phyloP scores from a whole-genome alignment of 2,797 vertebrate genomes.

The Chelonia mydas region DNA sequence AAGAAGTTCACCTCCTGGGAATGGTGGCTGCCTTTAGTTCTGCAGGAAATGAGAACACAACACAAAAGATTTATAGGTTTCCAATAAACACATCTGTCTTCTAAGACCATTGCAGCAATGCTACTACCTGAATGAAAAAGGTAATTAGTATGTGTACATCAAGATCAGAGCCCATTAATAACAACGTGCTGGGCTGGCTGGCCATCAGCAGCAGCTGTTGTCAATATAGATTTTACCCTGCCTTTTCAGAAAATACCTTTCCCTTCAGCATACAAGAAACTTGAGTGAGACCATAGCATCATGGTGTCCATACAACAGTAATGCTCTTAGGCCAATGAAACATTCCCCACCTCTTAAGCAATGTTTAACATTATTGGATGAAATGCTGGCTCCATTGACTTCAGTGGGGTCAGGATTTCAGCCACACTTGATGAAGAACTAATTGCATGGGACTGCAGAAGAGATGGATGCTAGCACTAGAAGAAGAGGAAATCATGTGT shows the following conservation, averaged over 20 bases:
- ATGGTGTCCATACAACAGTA: background rate
- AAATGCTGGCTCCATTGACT: too few relatives aligned
- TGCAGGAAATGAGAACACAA: background rate
- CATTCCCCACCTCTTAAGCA: background rate
- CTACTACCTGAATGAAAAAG: background rate
- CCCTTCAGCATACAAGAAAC: background rate
- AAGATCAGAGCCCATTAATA: background rate
- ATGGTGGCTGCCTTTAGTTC: background rate
- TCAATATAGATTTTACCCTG: background rate
- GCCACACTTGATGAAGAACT: background rate
- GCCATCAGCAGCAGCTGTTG: background rate
- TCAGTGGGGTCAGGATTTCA: background rate
- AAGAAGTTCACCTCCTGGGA: background rate
- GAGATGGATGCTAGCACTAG: background rate
- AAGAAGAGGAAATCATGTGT: too few relatives aligned
- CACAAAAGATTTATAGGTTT: background rate
- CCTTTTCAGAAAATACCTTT: background rate
- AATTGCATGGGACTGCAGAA: background rate
- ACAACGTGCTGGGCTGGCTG: accelerated
- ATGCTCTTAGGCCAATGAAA: background rate
- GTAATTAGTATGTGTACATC: background rate
- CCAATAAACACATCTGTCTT: background rate
- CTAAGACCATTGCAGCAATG: accelerated
- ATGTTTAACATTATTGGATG: too few relatives aligned
- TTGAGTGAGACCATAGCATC: too few relatives aligned